Percentiles rank a stretch among this genome's conserved stretches.
Conservation (phyloP, 2,888 invertebrate genomes). For the Trilocha varians region DNA sequence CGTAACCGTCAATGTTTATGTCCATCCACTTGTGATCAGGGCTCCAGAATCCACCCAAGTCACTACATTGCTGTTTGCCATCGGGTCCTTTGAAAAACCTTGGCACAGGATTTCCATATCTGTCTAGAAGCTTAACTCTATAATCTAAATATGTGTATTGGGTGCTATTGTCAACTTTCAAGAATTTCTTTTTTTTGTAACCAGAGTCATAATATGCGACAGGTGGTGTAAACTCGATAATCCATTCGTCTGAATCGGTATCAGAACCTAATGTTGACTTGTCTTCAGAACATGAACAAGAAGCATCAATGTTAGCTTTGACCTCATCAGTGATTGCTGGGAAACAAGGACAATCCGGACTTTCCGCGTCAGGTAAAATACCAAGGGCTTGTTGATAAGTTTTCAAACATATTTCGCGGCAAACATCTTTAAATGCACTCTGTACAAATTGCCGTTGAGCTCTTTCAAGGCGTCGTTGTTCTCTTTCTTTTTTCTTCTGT, state of each 20-base stretch:
- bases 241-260: constrained; percentile 62
- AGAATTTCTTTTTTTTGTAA: constrained; percentile 38
- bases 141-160: constrained; percentile 59
- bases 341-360: constrained; percentile 49
- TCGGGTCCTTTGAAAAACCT: constrained; percentile 57
- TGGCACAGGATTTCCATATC: constrained; percentile 49
- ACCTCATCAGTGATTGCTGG: constrained; percentile 38
- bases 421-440: constrained; percentile 55
- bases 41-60: constrained; percentile 62
- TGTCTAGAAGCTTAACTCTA: constrained; percentile 49
- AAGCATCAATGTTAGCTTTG: constrained; percentile 34
- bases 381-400: constrained; percentile 62
- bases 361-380: constrained; percentile 47
- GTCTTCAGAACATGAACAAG: constrained; percentile 58
- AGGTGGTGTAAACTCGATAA: constrained; percentile 64
- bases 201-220: constrained; percentile 46
- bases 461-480: constrained; percentile 48
- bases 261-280: constrained; percentile 36
- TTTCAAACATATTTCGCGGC: constrained; percentile 57
- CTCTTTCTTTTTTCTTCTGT: constrained; percentile 46
- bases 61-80: constrained; percentile 59
- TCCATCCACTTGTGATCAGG: constrained; percentile 52
- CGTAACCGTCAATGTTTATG: constrained; percentile 54
- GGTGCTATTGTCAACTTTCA: constrained; percentile 28
- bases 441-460: constrained; percentile 54